phyloP scores from a whole-genome alignment of 2,113 vertebrate genomes.

The Manacus vitellinus region DNA sequence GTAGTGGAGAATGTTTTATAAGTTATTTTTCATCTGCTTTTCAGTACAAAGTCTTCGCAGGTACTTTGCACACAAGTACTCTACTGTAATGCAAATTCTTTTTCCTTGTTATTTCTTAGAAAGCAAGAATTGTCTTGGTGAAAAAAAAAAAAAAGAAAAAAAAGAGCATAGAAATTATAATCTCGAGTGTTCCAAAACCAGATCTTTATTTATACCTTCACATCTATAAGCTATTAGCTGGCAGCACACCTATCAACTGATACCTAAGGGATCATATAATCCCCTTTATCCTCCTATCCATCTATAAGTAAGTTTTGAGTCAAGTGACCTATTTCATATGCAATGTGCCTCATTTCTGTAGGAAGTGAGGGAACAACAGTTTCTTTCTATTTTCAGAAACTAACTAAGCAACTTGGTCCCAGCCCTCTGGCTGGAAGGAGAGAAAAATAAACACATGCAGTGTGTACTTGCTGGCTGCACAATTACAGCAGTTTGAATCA shows the following conservation, averaged over 20 bases:
- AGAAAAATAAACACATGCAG: neutral
- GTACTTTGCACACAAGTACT: neutral
- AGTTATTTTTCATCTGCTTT: neutral
- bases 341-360: neutral
- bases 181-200: neutral
- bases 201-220: neutral
- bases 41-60: neutral
- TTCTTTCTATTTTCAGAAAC: neutral
- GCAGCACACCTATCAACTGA: neutral
- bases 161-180: neutral
- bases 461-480: neutral
- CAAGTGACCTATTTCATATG: neutral
- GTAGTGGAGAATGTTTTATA: neutral
- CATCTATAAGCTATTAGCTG: neutral
- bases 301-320: neutral
- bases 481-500: neutral
- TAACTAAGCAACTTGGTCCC: neutral
- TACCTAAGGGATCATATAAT: neutral
- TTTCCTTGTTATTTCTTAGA: neutral
- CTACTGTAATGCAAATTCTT: neutral
- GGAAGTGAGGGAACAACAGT: neutral
- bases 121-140: neutral
- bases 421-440: neutral
- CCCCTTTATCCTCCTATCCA: neutral
- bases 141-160: neutral